Base-by-base conservation (phyloP, 2,888 invertebrate genomes). In the Himalopsyche tibetana region DNA sequence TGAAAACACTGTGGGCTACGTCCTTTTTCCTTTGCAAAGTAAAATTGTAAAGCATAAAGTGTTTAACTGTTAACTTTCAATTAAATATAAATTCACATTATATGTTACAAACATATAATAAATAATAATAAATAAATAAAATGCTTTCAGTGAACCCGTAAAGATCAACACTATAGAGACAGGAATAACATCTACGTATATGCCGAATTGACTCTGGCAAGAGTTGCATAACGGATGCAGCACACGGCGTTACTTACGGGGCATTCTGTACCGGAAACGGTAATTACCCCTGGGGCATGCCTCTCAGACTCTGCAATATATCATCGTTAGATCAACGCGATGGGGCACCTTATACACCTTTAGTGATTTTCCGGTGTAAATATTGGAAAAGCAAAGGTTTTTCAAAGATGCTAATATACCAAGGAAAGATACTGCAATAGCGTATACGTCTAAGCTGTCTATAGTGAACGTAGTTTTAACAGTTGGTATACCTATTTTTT, bases 271-370 rank as follows among this genome's bases (percentile, higher is more conserved):
- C 80, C 40, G 56, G 56, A 63, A 51, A 45, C 80, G 56, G 42
- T 80, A 81, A 84, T 84, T 84, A 63, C 84, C 81, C 84, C 45
- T 79, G 84, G 69, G 84, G 81, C 80, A 19, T 38, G 51, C 28
- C 55, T 79, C 79, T 40, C 83, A 38, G 51, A 38, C 82, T 42
- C 63, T 17, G 82, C 84, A 55, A 85, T 87, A 83, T 85, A 87
- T 87, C 87, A 85, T 87, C 85, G 87, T 85, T 87, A 87, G 82
- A 82, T 80, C 79, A 17, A 12, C 28, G 86, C 63, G 63, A 63
- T 63, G 63, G 63, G 63, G 63, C 63, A 63, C 63, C 28, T 28
- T 81, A 42, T 81, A 55, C 81, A 40, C 40, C 81, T 81, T 81
- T 81, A 45, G 45, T 81, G 63, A 63, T 63, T 63, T 63, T 19